These are phyloP conservation scores for Neolamprologus hecqui DNA, from an alignment of 2,113 vertebrate genomes.

Conservation along the genomic window DNA sequence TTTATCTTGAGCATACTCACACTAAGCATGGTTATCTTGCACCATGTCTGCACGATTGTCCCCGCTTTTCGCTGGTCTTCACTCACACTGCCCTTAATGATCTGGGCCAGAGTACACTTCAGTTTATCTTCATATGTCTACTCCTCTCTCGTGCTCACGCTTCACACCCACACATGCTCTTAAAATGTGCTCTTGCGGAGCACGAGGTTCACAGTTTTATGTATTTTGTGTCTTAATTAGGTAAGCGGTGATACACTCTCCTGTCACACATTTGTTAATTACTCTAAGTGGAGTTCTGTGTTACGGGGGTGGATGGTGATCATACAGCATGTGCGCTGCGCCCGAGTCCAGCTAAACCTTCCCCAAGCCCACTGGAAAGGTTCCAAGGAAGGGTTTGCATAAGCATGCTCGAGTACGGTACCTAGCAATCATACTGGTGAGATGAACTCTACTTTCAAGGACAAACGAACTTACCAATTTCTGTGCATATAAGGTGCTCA, in stretches of 20 bases:
- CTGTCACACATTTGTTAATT: neutral
- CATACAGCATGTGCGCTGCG: neutral
- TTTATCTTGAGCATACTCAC: neutral
- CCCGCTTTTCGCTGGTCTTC: neutral
- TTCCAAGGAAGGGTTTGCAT: neutral
- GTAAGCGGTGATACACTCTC: neutral
- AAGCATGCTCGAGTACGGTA: neutral
- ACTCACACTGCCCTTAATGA: neutral
- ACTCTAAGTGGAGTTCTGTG: neutral
- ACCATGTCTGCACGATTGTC: neutral
- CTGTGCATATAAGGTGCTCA: neutral
- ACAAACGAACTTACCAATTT: neutral
- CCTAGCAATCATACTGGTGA: neutral
- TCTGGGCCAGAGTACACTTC: neutral
- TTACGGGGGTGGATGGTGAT: neutral
- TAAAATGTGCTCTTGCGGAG: neutral
- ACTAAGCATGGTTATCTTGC: neutral
- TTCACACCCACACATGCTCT: neutral
- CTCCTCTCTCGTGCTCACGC: neutral
- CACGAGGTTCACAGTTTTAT: neutral
- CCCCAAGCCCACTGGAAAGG: neutral
- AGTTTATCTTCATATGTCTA: neutral
- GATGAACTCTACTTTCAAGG: neutral
- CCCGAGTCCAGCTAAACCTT: neutral
- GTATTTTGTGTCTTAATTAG: neutral